Conservation (phyloP, 2,113 vertebrate species). For the Nothocercus nigrocapillus region DNA sequence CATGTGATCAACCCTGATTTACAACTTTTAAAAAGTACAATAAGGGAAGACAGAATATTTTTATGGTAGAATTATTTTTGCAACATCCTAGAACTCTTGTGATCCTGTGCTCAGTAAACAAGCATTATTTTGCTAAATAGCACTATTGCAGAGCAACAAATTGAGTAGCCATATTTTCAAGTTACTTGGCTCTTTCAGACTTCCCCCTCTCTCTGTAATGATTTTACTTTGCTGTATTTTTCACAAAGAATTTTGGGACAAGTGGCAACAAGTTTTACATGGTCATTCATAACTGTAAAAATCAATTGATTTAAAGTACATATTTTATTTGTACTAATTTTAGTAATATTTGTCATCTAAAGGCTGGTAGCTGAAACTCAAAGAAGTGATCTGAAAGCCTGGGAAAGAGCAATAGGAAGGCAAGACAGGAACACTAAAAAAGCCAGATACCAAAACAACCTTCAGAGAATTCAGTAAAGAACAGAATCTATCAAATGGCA, state of each 20-base stretch:
- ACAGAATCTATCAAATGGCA: neutral
- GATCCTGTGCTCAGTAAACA: neutral
- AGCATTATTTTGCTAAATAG: neutral
- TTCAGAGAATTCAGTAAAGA: neutral
- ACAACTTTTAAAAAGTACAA: neutral
- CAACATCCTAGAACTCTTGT: neutral
- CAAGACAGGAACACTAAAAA: neutral
- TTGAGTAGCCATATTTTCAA: neutral
- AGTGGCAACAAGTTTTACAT: neutral
- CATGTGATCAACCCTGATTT: neutral
- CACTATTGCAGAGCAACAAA: neutral
- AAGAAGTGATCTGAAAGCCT: neutral
- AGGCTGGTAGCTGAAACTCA: neutral
- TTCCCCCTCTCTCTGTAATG: no score
- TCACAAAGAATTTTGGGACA: neutral
- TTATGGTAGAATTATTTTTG: neutral
- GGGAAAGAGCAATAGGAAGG: neutral
- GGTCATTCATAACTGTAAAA: neutral
- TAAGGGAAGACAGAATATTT: neutral
- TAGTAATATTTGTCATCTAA: no score
- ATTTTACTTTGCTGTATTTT: neutral
- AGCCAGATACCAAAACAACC: neutral
- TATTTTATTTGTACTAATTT: neutral
- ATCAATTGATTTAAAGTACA: neutral
- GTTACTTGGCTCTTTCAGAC: neutral